Evolutionary conservation across 2,113 vertebrate genomes (phyloP).

Genomic region (Gnathonemus longibarbis): DNA sequence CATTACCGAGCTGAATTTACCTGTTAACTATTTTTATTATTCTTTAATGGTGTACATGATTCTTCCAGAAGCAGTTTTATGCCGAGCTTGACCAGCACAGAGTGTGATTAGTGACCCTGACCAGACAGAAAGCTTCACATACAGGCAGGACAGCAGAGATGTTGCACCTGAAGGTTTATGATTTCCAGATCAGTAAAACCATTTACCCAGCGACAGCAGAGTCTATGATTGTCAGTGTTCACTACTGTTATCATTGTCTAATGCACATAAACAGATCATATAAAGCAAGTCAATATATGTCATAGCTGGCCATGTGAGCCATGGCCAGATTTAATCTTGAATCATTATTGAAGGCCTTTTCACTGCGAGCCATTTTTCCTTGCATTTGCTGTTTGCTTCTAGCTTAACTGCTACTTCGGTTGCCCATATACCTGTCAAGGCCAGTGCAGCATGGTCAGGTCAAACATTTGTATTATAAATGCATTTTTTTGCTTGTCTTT

Average conservation of each 20-base stretch:
- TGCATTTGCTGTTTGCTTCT: background rate
- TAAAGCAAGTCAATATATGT: no score
- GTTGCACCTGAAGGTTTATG: slow-evolving; percentile 5
- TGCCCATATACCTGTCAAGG: background rate
- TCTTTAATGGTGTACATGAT: background rate
- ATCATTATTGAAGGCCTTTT: background rate
- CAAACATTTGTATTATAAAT: background rate
- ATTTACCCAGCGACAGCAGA: no score
- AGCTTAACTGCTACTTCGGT: background rate
- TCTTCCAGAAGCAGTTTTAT: slow-evolving; percentile 1
- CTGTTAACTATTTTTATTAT: background rate
- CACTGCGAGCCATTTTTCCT: background rate
- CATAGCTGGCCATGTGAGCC: no score
- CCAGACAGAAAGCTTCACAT: slow-evolving; percentile 4
- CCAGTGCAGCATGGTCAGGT: background rate
- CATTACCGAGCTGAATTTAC: background rate
- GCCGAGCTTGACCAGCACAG: slow-evolving; percentile 11
- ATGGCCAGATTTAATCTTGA: no score
- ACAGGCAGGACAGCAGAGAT: slow-evolving; percentile 17
- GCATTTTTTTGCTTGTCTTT: background rate
- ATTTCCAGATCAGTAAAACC: slow-evolving; percentile 2
- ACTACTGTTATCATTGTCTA: no score
- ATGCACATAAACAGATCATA: no score
- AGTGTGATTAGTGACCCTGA: slow-evolving; percentile 10
- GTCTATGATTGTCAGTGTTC: no score